Percentiles rank a stretch among this genome's conserved stretches.
Evolutionary conservation across 2,797 vertebrate species (phyloP).

Genomic region (Bradypus variegatus): DNA sequence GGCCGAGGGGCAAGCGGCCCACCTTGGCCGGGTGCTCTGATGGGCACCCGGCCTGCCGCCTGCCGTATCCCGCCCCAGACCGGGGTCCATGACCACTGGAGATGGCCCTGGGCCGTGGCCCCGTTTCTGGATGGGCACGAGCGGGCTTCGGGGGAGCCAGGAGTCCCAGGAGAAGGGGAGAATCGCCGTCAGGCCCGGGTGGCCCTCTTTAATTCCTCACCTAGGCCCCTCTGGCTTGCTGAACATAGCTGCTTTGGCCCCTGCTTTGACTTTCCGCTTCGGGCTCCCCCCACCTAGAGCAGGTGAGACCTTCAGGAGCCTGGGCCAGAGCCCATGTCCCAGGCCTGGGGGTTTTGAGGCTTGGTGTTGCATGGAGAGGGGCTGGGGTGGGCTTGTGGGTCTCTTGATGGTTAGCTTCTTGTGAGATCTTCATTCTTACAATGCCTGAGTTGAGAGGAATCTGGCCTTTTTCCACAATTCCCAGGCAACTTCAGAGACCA

Average conservation of each 20-base stretch:
- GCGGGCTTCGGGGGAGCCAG: too few species aligned
- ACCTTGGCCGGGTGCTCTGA: slow-evolving; percentile 50
- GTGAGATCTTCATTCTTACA: background rate
- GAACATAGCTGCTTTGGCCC: background rate
- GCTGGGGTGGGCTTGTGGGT: too few species aligned
- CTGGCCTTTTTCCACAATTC: background rate
- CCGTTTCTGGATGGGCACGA: background rate
- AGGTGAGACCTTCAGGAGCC: slow-evolving; percentile 37
- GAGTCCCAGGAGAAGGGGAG: background rate
- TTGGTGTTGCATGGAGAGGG: background rate
- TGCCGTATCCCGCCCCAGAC: background rate
- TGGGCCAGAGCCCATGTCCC: background rate
- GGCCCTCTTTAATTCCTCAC: background rate
- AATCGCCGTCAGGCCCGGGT: background rate
- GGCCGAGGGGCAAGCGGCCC: slow-evolving; percentile 41
- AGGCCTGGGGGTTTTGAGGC: background rate
- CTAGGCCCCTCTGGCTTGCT: background rate
- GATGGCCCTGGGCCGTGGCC: background rate
- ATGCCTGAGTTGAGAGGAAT: background rate
- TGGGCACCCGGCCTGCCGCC: too few species aligned
- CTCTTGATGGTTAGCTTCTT: background rate
- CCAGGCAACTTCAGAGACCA: background rate
- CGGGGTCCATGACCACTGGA: background rate
- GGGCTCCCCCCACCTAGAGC: background rate
- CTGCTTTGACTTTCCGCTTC: background rate